Evolutionary conservation across 2,888 invertebrate species (phyloP).

Genomic region (Carpatolechia fugitivella): DNA sequence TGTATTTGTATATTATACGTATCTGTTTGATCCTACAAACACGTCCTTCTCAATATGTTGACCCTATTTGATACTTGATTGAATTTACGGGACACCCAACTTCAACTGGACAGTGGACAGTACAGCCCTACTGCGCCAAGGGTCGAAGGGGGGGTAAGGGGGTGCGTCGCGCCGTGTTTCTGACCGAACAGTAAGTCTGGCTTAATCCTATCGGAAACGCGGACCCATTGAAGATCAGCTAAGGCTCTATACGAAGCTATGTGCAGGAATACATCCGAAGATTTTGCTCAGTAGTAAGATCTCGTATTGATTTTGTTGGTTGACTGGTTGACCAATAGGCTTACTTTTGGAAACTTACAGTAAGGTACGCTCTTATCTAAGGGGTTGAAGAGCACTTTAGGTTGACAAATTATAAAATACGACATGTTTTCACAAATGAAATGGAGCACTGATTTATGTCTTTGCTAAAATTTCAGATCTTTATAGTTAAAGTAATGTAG

Average conservation of each 20-base stretch:
- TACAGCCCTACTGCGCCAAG: conserved; percentile 6
- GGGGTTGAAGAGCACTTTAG: too few relatives aligned
- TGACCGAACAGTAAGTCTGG: conserved; percentile 79
- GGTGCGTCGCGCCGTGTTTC: conserved; percentile 69
- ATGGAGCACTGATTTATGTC: too few relatives aligned
- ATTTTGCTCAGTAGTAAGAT: conserved; percentile 30
- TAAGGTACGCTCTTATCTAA: too few relatives aligned
- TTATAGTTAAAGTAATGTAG: too few relatives aligned
- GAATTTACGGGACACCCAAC: conserved; percentile 6
- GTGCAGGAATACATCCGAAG: conserved; percentile 51
- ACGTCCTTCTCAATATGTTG: conserved; percentile 3
- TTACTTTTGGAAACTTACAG: too few relatives aligned
- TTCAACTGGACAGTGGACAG: neutral
- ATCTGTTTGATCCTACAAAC: neutral
- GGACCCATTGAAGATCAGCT: conserved; percentile 72
- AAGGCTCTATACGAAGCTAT: conserved; percentile 43
- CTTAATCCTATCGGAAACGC: conserved; percentile 78
- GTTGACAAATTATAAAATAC: too few relatives aligned
- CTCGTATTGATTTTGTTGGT: neutral
- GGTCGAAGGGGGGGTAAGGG: conserved; percentile 36
- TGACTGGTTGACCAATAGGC: neutral
- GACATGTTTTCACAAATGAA: too few relatives aligned
- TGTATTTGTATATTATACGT: too few relatives aligned
- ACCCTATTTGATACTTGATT: conserved; percentile 1
- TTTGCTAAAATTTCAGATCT: too few relatives aligned